Base-by-base conservation (phyloP, 35 echinoderm and acorn worm genomes). In the Lytechinus variegatus region DNA sequence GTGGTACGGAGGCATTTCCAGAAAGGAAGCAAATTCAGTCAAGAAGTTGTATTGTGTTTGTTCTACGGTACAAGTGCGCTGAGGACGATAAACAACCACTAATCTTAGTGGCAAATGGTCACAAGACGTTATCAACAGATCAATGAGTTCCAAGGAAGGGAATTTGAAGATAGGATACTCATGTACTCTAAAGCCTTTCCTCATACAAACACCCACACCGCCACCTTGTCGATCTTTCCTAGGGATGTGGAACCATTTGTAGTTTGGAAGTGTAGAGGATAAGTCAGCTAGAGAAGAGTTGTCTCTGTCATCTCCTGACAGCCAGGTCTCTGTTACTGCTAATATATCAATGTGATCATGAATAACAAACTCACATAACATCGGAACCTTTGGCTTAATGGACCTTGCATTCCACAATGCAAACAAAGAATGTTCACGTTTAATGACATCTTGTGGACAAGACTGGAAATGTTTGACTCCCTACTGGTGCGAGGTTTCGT, bases 301-400 rank as follows among this genome's bases (percentile, higher is more conserved):
- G 54, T 97, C 97, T 91, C 58, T 52, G 8, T 97, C 28, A 93
- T 87, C 57, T 51, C 95, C 87, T 29, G 8, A 87, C 93, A 97
- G 55, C 97, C 97, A 97, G 16, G 97, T 94, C 53, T 97, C 96
- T 52, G 94, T 97, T 52, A 97, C 92, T 4, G 97, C 96, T 44
- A 95, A 79, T 0, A 96, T 92, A 92, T 97, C 94, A 27, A 96
- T n/a, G 7, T 93, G 66, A 33, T 97, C 27, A 29, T 89, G 1
- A 92, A 95, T 53, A 28, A 97, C 94, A 9, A 97, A 79, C 51
- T 96, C 97, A 95, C 91, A 56, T 29, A 95, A 54, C n/a, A 94
- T 56, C 61, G 93, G 27, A 54, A 94, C 58, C 55, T 90, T 95
- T 4, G 51, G 51, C 55, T 95, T 95, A n/a, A 90, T 90, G 27